These are phyloP conservation scores for Notolabrus celidotus DNA, from an alignment of 2,797 vertebrate species.

Conservation along the genomic window DNA sequence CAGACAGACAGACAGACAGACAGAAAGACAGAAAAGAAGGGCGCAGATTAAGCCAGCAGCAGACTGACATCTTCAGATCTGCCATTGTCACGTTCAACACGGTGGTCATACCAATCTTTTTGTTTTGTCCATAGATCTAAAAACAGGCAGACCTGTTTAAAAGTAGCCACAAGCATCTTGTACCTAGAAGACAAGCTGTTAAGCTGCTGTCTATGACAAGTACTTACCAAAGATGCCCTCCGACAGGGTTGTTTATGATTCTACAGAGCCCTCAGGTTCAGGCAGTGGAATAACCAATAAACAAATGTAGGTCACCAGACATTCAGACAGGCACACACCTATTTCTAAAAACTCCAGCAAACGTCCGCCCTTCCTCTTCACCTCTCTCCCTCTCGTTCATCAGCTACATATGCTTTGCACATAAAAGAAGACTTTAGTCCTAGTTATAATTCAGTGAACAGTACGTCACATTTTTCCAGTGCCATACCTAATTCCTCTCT, in stretches of 20 bases:
- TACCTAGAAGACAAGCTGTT: constrained; percentile 47
- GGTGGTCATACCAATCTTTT: constrained; percentile 9
- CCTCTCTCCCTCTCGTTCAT: constrained; percentile 35
- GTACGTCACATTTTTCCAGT: constrained; percentile 42
- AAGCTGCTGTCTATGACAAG: constrained; percentile 50
- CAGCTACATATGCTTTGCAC: constrained; percentile 30
- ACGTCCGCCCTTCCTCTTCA: constrained; percentile 27
- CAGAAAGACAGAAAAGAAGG: constrained; percentile 22
- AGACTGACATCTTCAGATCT: constrained; percentile 33
- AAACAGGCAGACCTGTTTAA: constrained; percentile 67
- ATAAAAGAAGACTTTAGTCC: constrained; percentile 38
- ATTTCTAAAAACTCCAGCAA: constrained; percentile 52
- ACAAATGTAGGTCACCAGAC: constrained; percentile 81
- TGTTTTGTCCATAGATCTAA: constrained; percentile 59
- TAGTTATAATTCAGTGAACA: constrained; percentile 21
- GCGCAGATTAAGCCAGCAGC: constrained; percentile 48
- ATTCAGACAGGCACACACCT: constrained; percentile 56
- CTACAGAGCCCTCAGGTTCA: constrained; percentile 42
- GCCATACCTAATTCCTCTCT: constrained; percentile 24
- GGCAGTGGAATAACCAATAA: constrained; percentile 69
- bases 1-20: constrained; percentile 11
- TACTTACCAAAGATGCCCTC: constrained; percentile 54
- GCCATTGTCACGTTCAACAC: constrained; percentile 45
- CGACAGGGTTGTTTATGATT: constrained; percentile 63
- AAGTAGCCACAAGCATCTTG: constrained; percentile 54